Evolutionary conservation across 2,113 vertebrate species (phyloP), one percentile per base, ranked within the genome.

Genomic region (Labrus mixtus): DNA sequence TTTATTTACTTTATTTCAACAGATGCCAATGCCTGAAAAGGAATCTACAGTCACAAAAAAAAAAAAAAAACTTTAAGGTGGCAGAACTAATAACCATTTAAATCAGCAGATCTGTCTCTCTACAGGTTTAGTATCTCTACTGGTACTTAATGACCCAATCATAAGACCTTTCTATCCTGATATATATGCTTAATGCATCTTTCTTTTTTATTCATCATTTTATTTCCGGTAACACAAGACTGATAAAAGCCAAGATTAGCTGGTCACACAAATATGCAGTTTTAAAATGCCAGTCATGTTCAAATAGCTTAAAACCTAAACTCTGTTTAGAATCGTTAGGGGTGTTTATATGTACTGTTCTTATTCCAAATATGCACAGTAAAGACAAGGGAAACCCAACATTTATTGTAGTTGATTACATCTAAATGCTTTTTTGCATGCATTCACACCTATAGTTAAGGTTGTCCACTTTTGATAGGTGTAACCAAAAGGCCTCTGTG

Each of bases 111-210:
- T 43, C 33, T 58, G 13, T 45, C 54, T 51, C 23, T 50, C 48
- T 55, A 55, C 78, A 75, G 64, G 57, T 16, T 17, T 39, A 45
- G 23, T 50, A 58, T n/a, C 46, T 74, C 73, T n/a, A n/a, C 76
- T 71, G 12, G 13, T 33, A 43, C 36, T 55, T 33, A 39, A 43
- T 79, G 55, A 56, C 76, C 41, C 63, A 62, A 25, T 46, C 37
- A 67, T 45, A 43, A 71, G 33, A 67, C 61, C 37, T 11, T 56
- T 50, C 43, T 23, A 72, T 56, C 17, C 23, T 17, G 16, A 71
- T 61, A 61, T 60, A 37, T 82, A 39, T 16, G 10, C 37, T 36
- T 5, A 53, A 33, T n/a, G 23, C 68, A 58, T 25, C 16, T 54
- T 46, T 50, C 22, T 46, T 50, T 50, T 20, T 17, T 5, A 51